Percentiles rank a stretch among this genome's conserved stretches.
Evolutionary conservation across 2,113 vertebrate genomes (phyloP).

Genomic region (Aegotheles bennettii): DNA sequence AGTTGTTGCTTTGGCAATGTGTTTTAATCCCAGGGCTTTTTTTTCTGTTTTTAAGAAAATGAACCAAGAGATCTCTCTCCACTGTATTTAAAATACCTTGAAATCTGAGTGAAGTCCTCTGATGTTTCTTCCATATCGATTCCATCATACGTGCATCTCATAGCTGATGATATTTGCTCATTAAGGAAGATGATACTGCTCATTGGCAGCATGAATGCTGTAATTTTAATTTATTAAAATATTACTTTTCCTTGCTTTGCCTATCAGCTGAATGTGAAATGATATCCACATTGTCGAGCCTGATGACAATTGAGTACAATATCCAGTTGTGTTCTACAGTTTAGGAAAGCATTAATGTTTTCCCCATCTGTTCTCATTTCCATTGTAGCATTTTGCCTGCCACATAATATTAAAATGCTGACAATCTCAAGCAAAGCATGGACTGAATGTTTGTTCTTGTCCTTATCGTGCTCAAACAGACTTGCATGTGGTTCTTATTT

Average conservation of each 20-base stretch:
- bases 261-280: not conserved
- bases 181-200: not conserved
- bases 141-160: not conserved
- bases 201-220: not conserved
- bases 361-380: not conserved
- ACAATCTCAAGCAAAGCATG: not conserved
- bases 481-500: not conserved
- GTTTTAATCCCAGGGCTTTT: not conserved
- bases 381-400: not conserved
- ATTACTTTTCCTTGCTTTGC: not conserved
- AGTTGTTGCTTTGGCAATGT: not conserved
- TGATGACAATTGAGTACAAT: not conserved
- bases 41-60: not conserved
- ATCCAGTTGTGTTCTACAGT: not conserved
- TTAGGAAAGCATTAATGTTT: not conserved
- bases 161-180: not conserved
- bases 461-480: constrained; percentile 11
- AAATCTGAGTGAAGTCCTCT: not conserved
- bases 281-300: not conserved
- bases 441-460: not conserved
- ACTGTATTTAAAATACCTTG: not conserved
- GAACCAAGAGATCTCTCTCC: not conserved
- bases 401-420: not conserved
- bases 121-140: not conserved
- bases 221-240: not conserved